Percentiles rank a stretch among this genome's conserved stretches.
These are phyloP conservation scores for Centrocercus urophasianus DNA, from an alignment of 2,113 vertebrate genomes.

Conservation along the genomic window DNA sequence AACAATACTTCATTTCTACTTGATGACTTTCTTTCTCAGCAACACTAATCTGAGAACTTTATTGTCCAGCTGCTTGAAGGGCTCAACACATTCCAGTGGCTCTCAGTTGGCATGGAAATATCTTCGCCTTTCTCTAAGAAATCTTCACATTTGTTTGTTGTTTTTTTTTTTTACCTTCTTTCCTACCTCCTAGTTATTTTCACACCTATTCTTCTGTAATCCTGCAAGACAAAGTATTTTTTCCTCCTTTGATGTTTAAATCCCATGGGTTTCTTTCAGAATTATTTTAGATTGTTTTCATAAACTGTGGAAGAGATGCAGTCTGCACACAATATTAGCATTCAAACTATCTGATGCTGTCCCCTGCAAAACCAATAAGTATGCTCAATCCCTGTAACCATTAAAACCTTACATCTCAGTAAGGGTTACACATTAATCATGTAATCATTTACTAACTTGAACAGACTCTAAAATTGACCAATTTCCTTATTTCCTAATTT, in stretches of 20 bases:
- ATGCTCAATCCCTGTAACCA: background rate
- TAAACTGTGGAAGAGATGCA: background rate
- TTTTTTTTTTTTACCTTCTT: background rate
- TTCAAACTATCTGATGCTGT: background rate
- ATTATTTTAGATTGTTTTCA: background rate
- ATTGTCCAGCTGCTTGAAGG: background rate
- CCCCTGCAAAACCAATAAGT: background rate
- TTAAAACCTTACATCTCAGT: background rate
- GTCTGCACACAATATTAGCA: background rate
- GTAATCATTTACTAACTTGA: background rate
- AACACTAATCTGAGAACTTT: background rate
- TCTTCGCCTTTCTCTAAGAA: background rate
- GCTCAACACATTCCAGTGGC: slow-evolving; percentile 1
- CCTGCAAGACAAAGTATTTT: background rate
- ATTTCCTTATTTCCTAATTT: background rate
- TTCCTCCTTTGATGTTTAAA: slow-evolving; percentile 15
- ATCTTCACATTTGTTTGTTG: background rate
- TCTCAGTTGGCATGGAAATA: background rate
- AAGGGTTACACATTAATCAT: background rate
- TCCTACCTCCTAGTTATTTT: background rate
- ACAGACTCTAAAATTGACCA: background rate
- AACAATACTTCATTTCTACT: slow-evolving; percentile 29
- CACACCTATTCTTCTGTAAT: background rate
- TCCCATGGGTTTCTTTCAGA: background rate
- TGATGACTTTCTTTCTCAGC: slow-evolving; percentile 22